Evolutionary conservation across 2,888 invertebrate species (phyloP).

Genomic region (Agrilus mali): DNA sequence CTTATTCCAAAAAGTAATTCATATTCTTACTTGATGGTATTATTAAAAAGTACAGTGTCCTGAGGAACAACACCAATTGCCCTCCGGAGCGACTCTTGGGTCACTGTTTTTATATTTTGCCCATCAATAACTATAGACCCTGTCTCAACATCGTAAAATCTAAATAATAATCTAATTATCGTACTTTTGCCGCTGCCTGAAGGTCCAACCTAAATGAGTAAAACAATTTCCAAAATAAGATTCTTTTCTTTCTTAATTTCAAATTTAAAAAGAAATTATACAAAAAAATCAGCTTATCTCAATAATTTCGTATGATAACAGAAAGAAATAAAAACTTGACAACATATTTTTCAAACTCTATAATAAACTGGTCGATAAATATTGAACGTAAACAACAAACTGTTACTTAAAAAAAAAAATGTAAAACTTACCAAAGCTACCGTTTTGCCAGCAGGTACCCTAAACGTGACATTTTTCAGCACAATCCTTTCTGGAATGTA

Average conservation of each 20-base stretch:
- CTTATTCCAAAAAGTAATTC: background rate
- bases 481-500: slow-evolving; percentile 71
- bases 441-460: slow-evolving; percentile 72
- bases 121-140: slow-evolving; percentile 83
- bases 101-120: slow-evolving; percentile 76
- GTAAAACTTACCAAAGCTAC: slow-evolving; percentile 53
- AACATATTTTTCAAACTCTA: too few relatives aligned
- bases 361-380: too few relatives aligned
- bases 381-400: slow-evolving; percentile 1
- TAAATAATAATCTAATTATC: slow-evolving; percentile 83
- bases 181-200: slow-evolving; percentile 94
- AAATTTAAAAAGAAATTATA: slow-evolving; percentile 1
- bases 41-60: slow-evolving; percentile 92
- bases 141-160: slow-evolving; percentile 88
- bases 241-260: background rate
- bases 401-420: slow-evolving; percentile 1
- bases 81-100: slow-evolving; percentile 69
- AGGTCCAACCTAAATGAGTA: slow-evolving; percentile 59
- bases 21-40: slow-evolving; percentile 57
- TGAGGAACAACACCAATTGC: slow-evolving; percentile 94
- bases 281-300: background rate
- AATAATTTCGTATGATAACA: too few relatives aligned
- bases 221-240: slow-evolving; percentile 3
- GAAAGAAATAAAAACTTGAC: slow-evolving; percentile 3
- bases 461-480: slow-evolving; percentile 65